Conservation (phyloP, 2,888 invertebrate species). For the Hoplodrina ambigua region DNA sequence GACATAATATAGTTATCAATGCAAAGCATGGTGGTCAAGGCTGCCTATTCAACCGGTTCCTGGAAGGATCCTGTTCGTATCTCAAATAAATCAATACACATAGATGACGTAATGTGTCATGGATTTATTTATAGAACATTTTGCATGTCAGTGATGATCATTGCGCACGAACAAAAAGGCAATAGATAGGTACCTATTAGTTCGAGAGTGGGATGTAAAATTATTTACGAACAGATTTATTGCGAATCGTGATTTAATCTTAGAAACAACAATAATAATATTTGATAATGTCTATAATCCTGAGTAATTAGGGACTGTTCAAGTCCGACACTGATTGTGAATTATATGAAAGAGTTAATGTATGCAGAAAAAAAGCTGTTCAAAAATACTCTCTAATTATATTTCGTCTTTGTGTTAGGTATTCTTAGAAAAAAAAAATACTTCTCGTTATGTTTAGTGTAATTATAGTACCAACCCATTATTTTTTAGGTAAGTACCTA, state of each 20-base stretch:
- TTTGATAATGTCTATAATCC: constrained; percentile 1
- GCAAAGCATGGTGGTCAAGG: background rate
- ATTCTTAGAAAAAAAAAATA: background rate
- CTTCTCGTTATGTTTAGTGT: background rate
- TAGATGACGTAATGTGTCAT: constrained; percentile 12
- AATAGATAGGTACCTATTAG: background rate
- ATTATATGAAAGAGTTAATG: too few relatives aligned
- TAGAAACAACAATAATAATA: constrained; percentile 3
- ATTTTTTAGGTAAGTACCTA: background rate
- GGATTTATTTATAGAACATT: constrained; percentile 9
- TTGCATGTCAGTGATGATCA: constrained; percentile 7
- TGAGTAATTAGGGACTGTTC: background rate
- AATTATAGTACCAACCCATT: constrained; percentile 2
- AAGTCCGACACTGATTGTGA: too few relatives aligned
- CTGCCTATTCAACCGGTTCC: background rate
- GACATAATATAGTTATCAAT: background rate
- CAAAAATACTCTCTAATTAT: background rate
- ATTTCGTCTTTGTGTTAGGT: background rate
- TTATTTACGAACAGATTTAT: constrained; percentile 4
- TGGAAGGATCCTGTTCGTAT: background rate
- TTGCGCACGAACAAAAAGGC: constrained; percentile 25
- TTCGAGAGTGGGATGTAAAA: constrained; percentile 26
- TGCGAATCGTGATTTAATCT: constrained; percentile 18
- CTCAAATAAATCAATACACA: background rate
- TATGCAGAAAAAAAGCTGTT: too few relatives aligned